A percentile compares a stretch with the other conserved stretches of the same genome.
Evolutionary conservation across 2,797 vertebrate genomes (phyloP).

Genomic region (Xiphophorus birchmanni): DNA sequence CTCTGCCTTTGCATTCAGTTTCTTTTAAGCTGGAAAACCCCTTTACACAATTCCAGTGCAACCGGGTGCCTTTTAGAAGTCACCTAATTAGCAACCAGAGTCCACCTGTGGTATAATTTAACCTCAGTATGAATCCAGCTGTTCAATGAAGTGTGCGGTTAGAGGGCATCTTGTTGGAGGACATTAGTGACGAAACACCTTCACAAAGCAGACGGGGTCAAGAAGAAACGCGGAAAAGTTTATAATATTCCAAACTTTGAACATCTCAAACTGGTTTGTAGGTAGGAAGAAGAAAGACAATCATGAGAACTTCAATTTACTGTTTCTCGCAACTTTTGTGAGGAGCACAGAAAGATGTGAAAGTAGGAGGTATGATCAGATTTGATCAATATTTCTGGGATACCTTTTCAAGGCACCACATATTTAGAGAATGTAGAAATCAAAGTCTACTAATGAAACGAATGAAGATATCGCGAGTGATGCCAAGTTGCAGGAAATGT

Average conservation of each 20-base stretch:
- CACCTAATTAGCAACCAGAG: not conserved
- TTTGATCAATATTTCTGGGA: not conserved
- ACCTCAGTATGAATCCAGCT: not conserved
- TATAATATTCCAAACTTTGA: not conserved
- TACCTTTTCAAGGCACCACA: not conserved
- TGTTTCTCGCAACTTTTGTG: not conserved
- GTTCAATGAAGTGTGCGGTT: not conserved
- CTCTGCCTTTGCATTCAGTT: not conserved
- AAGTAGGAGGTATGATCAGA: not conserved
- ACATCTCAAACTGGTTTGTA: not conserved
- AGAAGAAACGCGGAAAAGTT: not conserved
- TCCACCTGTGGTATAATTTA: not conserved
- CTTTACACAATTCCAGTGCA: not conserved
- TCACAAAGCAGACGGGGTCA: not conserved
- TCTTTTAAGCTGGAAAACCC: not conserved
- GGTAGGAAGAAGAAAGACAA: not conserved
- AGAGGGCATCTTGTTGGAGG: not conserved
- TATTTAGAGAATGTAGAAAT: not conserved
- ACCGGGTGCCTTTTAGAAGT: not conserved
- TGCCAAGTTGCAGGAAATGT: not conserved
- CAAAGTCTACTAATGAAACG: not conserved
- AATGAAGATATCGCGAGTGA: conserved; percentile 1
- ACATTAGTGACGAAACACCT: not conserved
- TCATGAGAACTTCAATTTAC: not conserved
- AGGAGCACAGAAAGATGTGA: not conserved